Evolutionary conservation across 2,888 invertebrate genomes (phyloP).

Genomic region (Scaptomyza flava): DNA sequence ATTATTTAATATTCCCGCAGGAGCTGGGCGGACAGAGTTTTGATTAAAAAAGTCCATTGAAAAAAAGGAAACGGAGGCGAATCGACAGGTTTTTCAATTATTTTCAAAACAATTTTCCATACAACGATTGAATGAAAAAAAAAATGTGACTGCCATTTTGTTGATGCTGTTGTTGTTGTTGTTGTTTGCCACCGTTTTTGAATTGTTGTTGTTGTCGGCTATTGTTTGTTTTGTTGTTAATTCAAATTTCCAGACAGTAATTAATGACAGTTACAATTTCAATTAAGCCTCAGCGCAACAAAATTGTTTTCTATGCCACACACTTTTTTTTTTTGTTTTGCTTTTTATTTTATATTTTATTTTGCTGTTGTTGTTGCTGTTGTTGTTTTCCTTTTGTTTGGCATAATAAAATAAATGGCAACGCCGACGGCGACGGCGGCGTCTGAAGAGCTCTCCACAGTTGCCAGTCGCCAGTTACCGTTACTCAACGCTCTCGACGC

Average conservation of each 20-base stretch:
- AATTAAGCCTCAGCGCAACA: constrained; percentile 68
- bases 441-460: constrained; percentile 75
- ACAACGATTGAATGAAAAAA: constrained; percentile 7
- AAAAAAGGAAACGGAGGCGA: constrained; percentile 42
- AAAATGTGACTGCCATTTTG: constrained; percentile 49
- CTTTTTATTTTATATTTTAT: constrained; percentile 40
- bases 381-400: constrained; percentile 66
- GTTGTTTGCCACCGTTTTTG: constrained; percentile 32
- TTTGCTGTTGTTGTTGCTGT: constrained; percentile 23
- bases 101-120: constrained; percentile 54
- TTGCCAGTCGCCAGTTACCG: constrained; percentile 62
- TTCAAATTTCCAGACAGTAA: constrained; percentile 83
- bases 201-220: constrained; percentile 43
- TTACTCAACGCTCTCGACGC: constrained; percentile 36
- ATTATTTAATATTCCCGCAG: constrained; percentile 43
- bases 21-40: constrained; percentile 33
- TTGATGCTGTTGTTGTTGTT: constrained; percentile 31
- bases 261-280: constrained; percentile 84
- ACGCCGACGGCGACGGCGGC: constrained; percentile 67
- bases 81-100: constrained; percentile 79
- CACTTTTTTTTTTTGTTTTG: constrained; percentile 26
- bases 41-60: constrained; percentile 62
- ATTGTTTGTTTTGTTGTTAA: constrained; percentile 65
- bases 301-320: constrained; percentile 70
- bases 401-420: constrained; percentile 77